phyloP scores from a whole-genome alignment of 2,888 invertebrate genomes.

The Salpingus planirostris region DNA sequence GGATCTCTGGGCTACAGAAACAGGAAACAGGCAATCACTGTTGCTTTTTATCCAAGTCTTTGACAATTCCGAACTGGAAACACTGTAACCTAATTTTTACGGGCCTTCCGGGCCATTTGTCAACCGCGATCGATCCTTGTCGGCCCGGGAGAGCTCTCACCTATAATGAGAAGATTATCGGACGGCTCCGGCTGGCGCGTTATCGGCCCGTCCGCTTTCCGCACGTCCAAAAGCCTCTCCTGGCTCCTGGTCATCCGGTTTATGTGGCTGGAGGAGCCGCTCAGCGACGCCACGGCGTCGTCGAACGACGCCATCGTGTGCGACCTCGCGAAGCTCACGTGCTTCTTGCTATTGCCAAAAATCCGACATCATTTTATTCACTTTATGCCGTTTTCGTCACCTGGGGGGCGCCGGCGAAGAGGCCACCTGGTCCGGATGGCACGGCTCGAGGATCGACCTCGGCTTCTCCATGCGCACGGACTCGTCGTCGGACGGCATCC shows the following conservation, averaged over 20 bases:
- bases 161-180: constrained; percentile 51
- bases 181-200: constrained; percentile 40
- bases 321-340: constrained; percentile 84
- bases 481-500: constrained; percentile 71
- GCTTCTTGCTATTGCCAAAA: constrained; percentile 59
- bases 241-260: constrained; percentile 47
- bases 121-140: no score
- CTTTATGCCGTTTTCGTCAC: no score
- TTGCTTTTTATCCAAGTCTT: no score
- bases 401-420: constrained; percentile 7
- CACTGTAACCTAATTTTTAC: no score
- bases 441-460: constrained; percentile 37
- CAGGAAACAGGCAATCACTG: no score
- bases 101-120: no score
- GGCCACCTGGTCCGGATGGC: constrained; percentile 14
- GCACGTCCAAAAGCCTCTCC: constrained; percentile 69
- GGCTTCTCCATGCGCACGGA: constrained; percentile 66
- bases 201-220: constrained; percentile 45
- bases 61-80: no score
- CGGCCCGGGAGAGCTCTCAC: constrained; percentile 42
- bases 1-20: no score
- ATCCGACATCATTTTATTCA: constrained; percentile 2
- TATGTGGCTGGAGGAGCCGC: constrained; percentile 35
- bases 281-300: constrained; percentile 48
- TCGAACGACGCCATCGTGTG: constrained; percentile 81